phyloP scores from a whole-genome alignment of 2,888 invertebrate species.

The Drosophila phalerata region DNA sequence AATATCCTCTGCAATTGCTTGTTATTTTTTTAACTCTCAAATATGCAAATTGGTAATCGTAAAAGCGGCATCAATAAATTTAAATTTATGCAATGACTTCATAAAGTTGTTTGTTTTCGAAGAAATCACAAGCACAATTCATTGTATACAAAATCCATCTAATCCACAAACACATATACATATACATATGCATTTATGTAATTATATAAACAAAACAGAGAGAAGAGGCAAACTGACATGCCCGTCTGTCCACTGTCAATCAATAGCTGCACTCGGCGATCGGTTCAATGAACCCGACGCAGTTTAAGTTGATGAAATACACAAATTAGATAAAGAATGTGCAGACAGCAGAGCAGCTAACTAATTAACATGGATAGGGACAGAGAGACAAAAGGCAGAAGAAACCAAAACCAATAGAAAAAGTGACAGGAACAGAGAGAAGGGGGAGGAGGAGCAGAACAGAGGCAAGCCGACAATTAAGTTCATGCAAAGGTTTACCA shows the following conservation, averaged over 20 bases:
- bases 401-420: constrained; percentile 1
- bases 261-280: constrained; percentile 68
- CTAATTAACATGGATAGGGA: constrained; percentile 69
- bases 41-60: background rate
- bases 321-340: constrained; percentile 73
- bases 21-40: background rate
- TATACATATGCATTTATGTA: background rate
- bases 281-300: constrained; percentile 56
- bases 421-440: background rate
- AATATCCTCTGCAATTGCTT: background rate
- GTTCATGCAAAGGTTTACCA: constrained; percentile 41
- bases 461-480: constrained; percentile 37
- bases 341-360: constrained; percentile 46
- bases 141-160: constrained; percentile 30
- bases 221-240: constrained; percentile 29
- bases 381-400: constrained; percentile 8
- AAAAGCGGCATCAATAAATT: constrained; percentile 2
- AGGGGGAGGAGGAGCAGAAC: background rate
- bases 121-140: constrained; percentile 23
- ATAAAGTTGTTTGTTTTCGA: constrained; percentile 25
- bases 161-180: constrained; percentile 11
- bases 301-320: constrained; percentile 64
- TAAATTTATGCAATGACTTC: constrained; percentile 6
- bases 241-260: constrained; percentile 74
- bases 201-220: constrained; percentile 41